These are phyloP conservation scores for Labrus mixtus DNA, from an alignment of 2,113 vertebrate genomes.

Conservation along the genomic window DNA sequence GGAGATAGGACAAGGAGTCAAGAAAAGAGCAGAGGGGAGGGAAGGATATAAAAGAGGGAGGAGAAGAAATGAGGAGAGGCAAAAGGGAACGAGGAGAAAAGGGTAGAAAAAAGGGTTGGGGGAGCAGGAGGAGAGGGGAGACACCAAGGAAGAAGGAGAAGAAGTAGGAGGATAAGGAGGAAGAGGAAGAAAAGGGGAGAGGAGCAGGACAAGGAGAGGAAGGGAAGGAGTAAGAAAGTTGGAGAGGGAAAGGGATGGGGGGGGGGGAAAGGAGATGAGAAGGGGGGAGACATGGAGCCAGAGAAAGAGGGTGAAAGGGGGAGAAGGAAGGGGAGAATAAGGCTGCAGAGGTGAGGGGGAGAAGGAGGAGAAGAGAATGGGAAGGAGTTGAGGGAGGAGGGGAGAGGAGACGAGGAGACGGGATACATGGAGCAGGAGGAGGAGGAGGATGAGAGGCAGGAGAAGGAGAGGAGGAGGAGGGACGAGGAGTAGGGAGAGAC, in stretches of 20 bases:
- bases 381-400: background rate
- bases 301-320: too few relatives aligned
- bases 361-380: background rate
- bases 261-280: too few relatives aligned
- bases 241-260: background rate
- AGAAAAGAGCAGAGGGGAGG: background rate
- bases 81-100: background rate
- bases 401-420: background rate
- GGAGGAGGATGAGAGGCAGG: background rate
- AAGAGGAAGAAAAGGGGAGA: background rate
- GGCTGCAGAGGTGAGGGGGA: too few relatives aligned
- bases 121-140: too few relatives aligned
- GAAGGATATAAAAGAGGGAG: background rate
- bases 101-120: too few relatives aligned
- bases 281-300: background rate
- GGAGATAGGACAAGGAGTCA: too few relatives aligned
- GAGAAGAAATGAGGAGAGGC: too few relatives aligned
- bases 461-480: too few relatives aligned
- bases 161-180: background rate
- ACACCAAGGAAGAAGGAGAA: too few relatives aligned
- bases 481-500: too few relatives aligned
- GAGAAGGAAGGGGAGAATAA: background rate
- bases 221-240: background rate
- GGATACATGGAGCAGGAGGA: background rate
- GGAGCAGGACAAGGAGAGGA: too few relatives aligned